phyloP scores from a whole-genome alignment of 2,888 invertebrate genomes.

The Drosophila merina region DNA sequence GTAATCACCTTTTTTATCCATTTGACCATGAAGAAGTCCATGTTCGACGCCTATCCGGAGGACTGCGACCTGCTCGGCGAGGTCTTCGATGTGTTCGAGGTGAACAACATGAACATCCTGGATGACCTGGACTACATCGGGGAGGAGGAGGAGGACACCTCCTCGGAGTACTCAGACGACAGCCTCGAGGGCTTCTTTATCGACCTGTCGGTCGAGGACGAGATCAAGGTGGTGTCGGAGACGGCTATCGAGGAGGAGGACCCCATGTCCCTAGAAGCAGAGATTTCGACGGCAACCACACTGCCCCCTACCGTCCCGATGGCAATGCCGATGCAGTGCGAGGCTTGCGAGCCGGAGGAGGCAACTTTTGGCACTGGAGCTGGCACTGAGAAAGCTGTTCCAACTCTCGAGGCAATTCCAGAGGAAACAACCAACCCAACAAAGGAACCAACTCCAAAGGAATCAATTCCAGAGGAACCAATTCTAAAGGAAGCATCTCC shows the following conservation, averaged over 20 bases:
- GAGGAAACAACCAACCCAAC: no score
- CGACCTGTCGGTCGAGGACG: not conserved
- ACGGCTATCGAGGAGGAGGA: not conserved
- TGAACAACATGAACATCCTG: not conserved
- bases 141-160: not conserved
- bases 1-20: not conserved
- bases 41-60: not conserved
- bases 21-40: not conserved
- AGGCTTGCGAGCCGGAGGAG: no score
- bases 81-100: not conserved
- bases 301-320: no score
- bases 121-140: not conserved
- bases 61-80: not conserved
- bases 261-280: not conserved
- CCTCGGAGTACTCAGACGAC: not conserved
- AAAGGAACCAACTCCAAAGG: no score
- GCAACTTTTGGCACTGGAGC: no score
- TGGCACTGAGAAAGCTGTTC: no score
- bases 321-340: no score
- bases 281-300: not conserved
- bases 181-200: not conserved
- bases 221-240: not conserved
- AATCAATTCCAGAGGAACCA: no score
- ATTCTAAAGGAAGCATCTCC: no score
- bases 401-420: no score